Base-by-base conservation (phyloP, 2,888 invertebrate genomes). In the Yponomeuta cagnagella region DNA sequence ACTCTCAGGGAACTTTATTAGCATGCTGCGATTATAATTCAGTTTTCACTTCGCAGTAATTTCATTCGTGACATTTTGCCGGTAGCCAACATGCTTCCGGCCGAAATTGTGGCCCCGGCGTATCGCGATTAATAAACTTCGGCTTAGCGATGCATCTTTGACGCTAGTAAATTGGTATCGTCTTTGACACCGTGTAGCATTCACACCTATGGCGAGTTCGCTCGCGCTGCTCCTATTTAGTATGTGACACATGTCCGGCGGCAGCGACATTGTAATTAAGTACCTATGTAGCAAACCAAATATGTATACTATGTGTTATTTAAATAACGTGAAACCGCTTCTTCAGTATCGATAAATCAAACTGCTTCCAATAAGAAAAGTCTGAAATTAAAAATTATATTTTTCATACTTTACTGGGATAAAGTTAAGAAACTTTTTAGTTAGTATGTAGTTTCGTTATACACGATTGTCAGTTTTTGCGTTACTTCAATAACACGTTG, bases 61-160 rank as follows among this genome's bases (percentile, higher is more conserved):
- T 68, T 68, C 12, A 52, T 52, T 52, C 68, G 52, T 52, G 68
- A 68, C 68, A 68, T 48, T 68, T 68, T 48, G 48, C 48, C n/a
- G 48, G 48, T 15, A 68, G 68, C 68, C 68, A 68, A 68, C 3
- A 30, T 10, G 9, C 64, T 64, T 64, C 31, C 10, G 64, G 6
- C 31, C 30, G 23, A 31, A 64, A 23, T 23, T 64, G 31, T 23
- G 31, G 64, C 64, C 64, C 15, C 15, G 12, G 12, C 12, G 15
- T 58, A 15, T 58, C 12, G 52, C 12, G 52, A 58, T 58, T 58
- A 58, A 58, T 58, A 12, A 58, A 58, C 4, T 58, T 58, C 52
- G 52, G 15, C 52, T 58, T 12, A 12, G 52, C 52, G 43, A 43
- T 43, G 6, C 43, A 43, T 43, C 43, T 58, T 58, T 58, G 52